Evolutionary conservation across 2,797 vertebrate genomes (phyloP).

Genomic region (Rhynchonycteris naso): DNA sequence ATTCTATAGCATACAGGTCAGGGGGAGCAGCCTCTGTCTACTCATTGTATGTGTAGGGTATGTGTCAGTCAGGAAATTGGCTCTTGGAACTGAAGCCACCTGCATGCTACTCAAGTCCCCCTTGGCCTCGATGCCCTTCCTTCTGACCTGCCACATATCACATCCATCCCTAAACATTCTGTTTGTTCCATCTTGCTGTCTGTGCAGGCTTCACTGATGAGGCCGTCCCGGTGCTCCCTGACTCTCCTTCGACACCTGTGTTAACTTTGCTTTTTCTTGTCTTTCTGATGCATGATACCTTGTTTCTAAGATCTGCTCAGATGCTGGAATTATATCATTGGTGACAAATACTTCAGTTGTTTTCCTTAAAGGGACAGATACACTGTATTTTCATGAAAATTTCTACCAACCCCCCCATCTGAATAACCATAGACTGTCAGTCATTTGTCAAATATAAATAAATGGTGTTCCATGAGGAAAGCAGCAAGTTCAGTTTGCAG

Average conservation of each 20-base stretch:
- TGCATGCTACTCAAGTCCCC: background rate
- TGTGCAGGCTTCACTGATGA: too few relatives aligned
- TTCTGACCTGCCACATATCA: background rate
- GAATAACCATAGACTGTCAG: background rate
- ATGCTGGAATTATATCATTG: slow-evolving; percentile 1
- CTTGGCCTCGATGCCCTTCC: background rate
- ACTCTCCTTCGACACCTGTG: background rate
- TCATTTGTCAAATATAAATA: background rate
- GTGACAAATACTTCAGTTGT: background rate
- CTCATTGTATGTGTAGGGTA: background rate
- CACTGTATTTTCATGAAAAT: slow-evolving; percentile 8
- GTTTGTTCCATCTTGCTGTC: background rate
- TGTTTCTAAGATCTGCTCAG: background rate
- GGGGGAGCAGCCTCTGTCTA: background rate
- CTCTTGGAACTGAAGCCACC: background rate
- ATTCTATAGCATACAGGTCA: background rate
- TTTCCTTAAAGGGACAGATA: background rate
- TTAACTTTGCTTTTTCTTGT: slow-evolving; percentile 4
- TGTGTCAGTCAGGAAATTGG: background rate
- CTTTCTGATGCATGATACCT: slow-evolving; percentile 36
- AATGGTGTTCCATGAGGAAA: background rate
- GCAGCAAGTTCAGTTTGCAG: background rate
- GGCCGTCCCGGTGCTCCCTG: too few relatives aligned
- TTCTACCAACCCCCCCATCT: background rate
- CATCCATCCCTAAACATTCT: background rate